Conservation (phyloP, 2,797 vertebrate species). For the Phoebastria nigripes region DNA sequence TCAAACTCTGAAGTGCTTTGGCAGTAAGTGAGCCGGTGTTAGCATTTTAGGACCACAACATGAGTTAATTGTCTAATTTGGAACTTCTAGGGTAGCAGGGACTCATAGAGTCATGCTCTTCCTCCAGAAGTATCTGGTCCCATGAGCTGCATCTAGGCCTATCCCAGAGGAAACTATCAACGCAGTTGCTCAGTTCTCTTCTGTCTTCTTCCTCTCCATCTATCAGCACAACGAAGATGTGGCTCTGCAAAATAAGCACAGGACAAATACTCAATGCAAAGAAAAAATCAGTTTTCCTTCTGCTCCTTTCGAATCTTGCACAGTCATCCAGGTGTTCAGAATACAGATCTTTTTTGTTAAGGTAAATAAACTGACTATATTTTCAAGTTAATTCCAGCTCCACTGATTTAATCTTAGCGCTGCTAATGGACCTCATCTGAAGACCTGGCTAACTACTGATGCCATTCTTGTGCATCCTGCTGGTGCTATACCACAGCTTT, state of each 20-base stretch:
- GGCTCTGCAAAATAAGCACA: not conserved
- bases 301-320: not conserved
- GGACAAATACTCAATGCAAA: not conserved
- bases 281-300: not conserved
- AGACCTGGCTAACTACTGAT: not conserved
- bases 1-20: not conserved
- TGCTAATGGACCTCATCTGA: not conserved
- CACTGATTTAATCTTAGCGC: not conserved
- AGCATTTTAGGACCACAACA: not conserved
- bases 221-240: not conserved
- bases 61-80: not conserved
- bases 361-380: not conserved
- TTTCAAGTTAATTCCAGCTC: not conserved
- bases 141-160: not conserved
- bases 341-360: not conserved
- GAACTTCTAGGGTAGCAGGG: not conserved
- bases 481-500: not conserved
- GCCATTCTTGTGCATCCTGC: not conserved
- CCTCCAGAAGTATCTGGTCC: not conserved
- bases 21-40: not conserved
- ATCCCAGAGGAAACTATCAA: not conserved
- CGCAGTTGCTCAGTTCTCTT: not conserved
- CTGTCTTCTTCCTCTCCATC: not conserved
- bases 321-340: not conserved
- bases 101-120: accelerated